phyloP scores from a whole-genome alignment of 30 jellyfish, hydroid and myxozoan genomes.

The Aurelia aurita complex sp. Pacific region DNA sequence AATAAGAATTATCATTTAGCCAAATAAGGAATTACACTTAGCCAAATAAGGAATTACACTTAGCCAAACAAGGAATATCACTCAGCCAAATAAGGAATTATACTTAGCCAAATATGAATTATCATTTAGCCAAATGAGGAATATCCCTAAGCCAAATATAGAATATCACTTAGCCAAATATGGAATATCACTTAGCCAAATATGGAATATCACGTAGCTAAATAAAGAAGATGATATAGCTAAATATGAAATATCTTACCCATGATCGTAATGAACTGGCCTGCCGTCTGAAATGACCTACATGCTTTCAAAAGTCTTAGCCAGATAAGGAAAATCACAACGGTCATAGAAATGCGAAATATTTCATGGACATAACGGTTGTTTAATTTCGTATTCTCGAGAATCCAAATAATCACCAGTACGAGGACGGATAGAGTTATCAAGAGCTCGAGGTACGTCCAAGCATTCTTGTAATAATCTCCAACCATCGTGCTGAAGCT shows the following conservation, averaged over 20 bases:
- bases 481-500: conserved; percentile 42
- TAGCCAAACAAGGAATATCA: no score
- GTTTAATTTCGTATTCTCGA: background rate
- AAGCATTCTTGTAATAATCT: conserved; percentile 39
- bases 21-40: no score
- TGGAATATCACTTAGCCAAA: no score
- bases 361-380: background rate
- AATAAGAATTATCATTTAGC: no score
- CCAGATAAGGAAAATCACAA: conserved; percentile 29
- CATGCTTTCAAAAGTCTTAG: conserved; percentile 47
- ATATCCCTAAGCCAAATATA: no score
- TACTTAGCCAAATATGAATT: no score
- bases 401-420: background rate
- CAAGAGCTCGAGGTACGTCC: conserved; percentile 42
- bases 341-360: conserved; percentile 3
- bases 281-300: conserved; percentile 18
- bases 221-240: no score
- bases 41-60: no score
- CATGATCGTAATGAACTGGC: conserved; percentile 46
- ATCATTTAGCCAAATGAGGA: no score
- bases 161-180: no score
- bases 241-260: conserved; percentile 9
- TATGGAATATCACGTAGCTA: no score
- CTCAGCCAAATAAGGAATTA: no score
- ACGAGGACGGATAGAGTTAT: background rate